A percentile compares a stretch with the other conserved stretches of the same genome.
These are phyloP conservation scores for Drosophila lacicola DNA, from an alignment of 2,888 invertebrate species.

Conservation along the genomic window DNA sequence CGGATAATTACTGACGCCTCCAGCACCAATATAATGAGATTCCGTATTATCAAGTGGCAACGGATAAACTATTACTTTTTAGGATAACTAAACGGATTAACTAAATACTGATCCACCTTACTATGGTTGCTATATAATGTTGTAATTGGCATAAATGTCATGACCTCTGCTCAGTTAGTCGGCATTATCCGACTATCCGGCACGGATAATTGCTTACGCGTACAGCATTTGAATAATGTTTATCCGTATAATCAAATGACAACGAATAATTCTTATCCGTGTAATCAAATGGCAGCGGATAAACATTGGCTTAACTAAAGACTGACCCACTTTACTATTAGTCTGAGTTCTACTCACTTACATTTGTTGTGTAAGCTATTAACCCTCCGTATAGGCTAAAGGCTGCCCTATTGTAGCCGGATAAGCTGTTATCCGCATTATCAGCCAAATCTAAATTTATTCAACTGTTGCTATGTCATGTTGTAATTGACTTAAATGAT, in stretches of 20 bases:
- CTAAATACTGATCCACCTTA: no score
- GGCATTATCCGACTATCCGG: slow-evolving; percentile 38
- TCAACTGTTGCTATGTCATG: slow-evolving; percentile 17
- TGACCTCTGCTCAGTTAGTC: slow-evolving; percentile 37
- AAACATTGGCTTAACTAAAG: no score
- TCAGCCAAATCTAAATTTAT: slow-evolving; percentile 2
- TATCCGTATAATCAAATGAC: neutral
- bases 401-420: neutral
- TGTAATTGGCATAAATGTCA: slow-evolving; percentile 33
- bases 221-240: neutral
- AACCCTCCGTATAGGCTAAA: neutral
- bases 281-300: no score
- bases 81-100: no score
- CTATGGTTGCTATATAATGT: slow-evolving; percentile 11
- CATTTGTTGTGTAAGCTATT: neutral
- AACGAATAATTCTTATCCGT: neutral
- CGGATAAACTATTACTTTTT: neutral
- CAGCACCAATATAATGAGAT: neutral
- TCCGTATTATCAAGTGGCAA: neutral
- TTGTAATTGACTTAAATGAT: slow-evolving; percentile 41
- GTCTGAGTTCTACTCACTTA: no score
- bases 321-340: no score
- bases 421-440: slow-evolving; percentile 1
- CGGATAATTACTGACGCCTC: neutral
- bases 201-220: neutral